Conservation (phyloP, 2,888 invertebrate genomes). For the Aleiodes testaceus region DNA sequence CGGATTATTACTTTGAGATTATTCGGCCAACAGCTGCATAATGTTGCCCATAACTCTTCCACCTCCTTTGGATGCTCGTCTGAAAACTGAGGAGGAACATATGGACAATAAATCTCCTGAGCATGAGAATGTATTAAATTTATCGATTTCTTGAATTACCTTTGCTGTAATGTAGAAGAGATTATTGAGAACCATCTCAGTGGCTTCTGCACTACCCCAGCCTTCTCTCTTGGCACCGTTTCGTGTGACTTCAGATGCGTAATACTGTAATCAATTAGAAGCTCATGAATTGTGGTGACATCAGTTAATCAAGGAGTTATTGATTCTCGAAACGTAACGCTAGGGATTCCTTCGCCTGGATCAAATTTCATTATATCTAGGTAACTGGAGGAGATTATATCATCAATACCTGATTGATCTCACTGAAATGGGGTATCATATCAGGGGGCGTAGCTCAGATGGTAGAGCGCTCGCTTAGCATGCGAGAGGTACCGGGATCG, state of each 20-base stretch:
- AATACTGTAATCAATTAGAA: conserved; percentile 69
- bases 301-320: neutral
- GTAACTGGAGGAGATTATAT: too few relatives aligned
- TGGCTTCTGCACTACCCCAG: conserved; percentile 99
- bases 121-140: neutral
- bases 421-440: neutral
- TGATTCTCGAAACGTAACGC: neutral
- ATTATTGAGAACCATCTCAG: conserved; percentile 99
- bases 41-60: conserved; percentile 95
- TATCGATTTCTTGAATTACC: conserved; percentile 74
- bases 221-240: conserved; percentile 88
- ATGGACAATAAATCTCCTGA: neutral
- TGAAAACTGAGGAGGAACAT: conserved; percentile 81
- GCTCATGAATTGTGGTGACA: neutral
- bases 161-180: conserved; percentile 98
- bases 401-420: too few relatives aligned
- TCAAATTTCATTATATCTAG: too few relatives aligned
- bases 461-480: conserved; percentile 72
- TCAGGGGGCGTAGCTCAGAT: conserved; percentile 70
- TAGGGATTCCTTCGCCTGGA: too few relatives aligned
- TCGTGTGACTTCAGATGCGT: conserved; percentile 76
- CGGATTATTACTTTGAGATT: conserved; percentile 97
- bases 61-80: conserved; percentile 96
- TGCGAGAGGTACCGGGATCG: conserved; percentile 67
- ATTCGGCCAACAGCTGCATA: conserved; percentile 97